Evolutionary conservation across 2,113 vertebrate species (phyloP), one percentile per base, ranked within the genome.

Genomic region (Xyrauchen texanus): DNA sequence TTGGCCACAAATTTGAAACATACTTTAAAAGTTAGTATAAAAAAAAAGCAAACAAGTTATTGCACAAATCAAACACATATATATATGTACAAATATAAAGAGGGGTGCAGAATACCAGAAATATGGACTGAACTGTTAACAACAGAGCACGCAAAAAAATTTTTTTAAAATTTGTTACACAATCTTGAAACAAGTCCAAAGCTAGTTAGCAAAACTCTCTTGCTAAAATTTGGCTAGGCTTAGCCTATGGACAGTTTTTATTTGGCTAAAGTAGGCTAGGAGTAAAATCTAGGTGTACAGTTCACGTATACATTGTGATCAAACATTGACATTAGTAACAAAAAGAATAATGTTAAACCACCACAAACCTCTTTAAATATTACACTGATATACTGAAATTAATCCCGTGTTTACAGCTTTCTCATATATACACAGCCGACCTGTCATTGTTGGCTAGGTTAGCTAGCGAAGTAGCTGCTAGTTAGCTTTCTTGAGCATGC

Each of bases 401-500:
- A 13, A 10, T n/a, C 5, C 1, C 1, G 5, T 11, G 12, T 49
- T 58, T 7, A 11, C 46, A 71, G 8, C 12, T 46, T 11, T 10
- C 13, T 85, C 79, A 85, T 34, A 34, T 86, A 86, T 57, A 45
- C 73, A 82, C 76, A 78, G 83, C 82, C 85, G 87, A 89, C 86
- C 83, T 88, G 67, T 86, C 74, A 91, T 85, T 87, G 86, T 83
- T 86, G 81, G 71, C 83, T 75, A 67, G 79, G 89, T 86, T 91
- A 91, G 91, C 91, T 79, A 47, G 92, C 92, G 93, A 93, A 92
- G 90, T 90, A 92, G 92, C 92, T 85, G 77, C 84, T 85, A 85
- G 72, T 83, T 85, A 85, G 84, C 84, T 79, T 84, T 62, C 34
- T 63, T 73, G 65, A 76, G 78, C 75, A 55, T 72, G 61, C 60